Evolutionary conservation across 2,113 vertebrate genomes (phyloP), one percentile per base, ranked within the genome.

Genomic region (Micronisus gabar): DNA sequence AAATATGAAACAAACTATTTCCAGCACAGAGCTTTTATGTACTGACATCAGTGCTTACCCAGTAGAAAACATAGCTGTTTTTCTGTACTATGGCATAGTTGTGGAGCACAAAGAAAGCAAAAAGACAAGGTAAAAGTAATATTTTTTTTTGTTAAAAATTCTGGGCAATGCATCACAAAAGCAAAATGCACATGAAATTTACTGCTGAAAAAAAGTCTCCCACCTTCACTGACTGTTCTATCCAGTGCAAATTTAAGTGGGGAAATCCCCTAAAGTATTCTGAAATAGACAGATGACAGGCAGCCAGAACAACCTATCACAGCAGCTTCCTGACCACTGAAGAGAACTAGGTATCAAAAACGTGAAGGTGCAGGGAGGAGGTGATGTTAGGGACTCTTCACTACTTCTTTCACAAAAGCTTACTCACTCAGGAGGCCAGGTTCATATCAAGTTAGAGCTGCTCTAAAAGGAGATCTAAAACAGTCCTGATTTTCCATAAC

Each of bases 1-100:
- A 96, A 97, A 94, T 74, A 81, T 7, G 56, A 92, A 97, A 93
- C 53, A 72, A 86, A 84, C 52, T 63, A 56, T 68, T 96, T 93
- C 81, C 78, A 95, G 88, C 66, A 95, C 38, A 75, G 43, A 87
- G 38, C 27, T 84, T 86, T 81, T 81, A 76, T 20, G 22, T 62
- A 38, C 78, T 75, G 47, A 75, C 61, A 91, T 78, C 2, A 1
- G 40, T 81, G 47, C 61, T 91, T 91, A 93, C 67, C 47, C 3
- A 2, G 81, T 80, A 45, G 79, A 84, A 93, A 84, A 55, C 26
- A 15, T 3, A 2, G 48, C 48, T 38, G 56, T 1, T 85, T 92
- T 84, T 93, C 84, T 61, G 41, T 38, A 30, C n/a, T 66, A 8
- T 34, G 20, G 43, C 68, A 75, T 17, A 65, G 45, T 2, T 40